A percentile compares a stretch with the other conserved stretches of the same genome.
These are phyloP conservation scores for Carassius auratus DNA, from an alignment of 2,113 vertebrate genomes.

Conservation along the genomic window DNA sequence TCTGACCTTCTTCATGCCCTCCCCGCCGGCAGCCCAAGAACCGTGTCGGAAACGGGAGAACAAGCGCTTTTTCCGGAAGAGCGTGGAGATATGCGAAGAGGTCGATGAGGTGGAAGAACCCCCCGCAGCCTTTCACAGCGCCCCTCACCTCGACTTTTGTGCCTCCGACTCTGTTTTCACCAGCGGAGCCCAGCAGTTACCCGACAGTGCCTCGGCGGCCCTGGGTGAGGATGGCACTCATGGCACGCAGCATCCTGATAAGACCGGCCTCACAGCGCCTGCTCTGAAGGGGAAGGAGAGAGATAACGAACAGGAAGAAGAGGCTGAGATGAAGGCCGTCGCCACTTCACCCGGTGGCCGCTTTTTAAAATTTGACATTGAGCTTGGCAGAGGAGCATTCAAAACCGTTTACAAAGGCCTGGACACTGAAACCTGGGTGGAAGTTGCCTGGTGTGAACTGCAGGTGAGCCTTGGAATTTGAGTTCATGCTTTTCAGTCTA, in stretches of 20 bases:
- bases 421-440: conserved; percentile 93
- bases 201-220: conserved; percentile 57
- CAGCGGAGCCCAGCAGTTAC: conserved; percentile 63
- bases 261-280: conserved; percentile 61
- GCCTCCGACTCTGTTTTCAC: conserved; percentile 73
- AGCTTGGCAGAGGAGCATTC: conserved; percentile 91
- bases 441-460: conserved; percentile 95
- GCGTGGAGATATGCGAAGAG: conserved; percentile 84
- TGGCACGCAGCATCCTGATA: conserved; percentile 63
- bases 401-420: conserved; percentile 95
- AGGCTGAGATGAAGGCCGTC: conserved; percentile 96
- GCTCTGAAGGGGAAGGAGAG: conserved; percentile 71
- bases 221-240: conserved; percentile 61
- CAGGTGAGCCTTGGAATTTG: conserved; percentile 78
- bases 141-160: conserved; percentile 69
- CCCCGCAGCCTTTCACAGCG: conserved; percentile 64
- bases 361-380: conserved; percentile 93
- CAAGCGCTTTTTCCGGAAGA: conserved; percentile 88
- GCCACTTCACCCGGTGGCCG: conserved; percentile 90
- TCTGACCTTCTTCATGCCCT: conserved; percentile 64
- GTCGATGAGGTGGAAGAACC: conserved; percentile 75
- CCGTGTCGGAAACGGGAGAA: conserved; percentile 77
- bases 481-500: conserved; percentile 43
- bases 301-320: conserved; percentile 87
- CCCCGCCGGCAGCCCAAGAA: conserved; percentile 61